Evolutionary conservation across 1,140 invertebrate genomes (phyloP), one percentile per base, ranked within the genome.

Genomic region (Ceratitis capitata): DNA sequence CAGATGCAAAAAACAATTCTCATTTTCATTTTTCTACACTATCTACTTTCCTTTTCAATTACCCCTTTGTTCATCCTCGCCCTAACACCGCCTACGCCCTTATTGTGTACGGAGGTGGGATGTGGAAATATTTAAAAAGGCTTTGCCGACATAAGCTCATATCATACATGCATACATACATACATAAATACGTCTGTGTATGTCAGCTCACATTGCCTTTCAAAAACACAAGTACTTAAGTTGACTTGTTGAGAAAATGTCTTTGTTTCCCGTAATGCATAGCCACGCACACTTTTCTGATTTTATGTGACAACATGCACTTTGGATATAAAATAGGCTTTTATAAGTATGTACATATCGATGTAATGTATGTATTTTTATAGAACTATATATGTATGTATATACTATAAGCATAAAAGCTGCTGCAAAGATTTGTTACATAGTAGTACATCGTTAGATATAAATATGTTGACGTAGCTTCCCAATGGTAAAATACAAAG

Each of bases 191-290:
- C 16, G 69, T 10, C n/a, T 78, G 39, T 78, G 35, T 78, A 6
- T 78, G 39, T 78, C 69, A 78, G 69, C 69, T 39, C 45, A 39
- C 10, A 45, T 78, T 78, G 26, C 69, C 39, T 78, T 39, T 78
- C n/a, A 2, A 78, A 26, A 78, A 78, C 39, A 78, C 69, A 78
- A 78, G 69, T 78, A 47, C 69, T 78, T 78, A 78, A 78, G 69
- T 78, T 78, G 69, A 78, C 69, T 78, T 78, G 69, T 47, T 78
- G 69, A 78, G 69, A 78, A 45, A 23, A 32, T 3, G 39, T 12
- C 39, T 78, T 78, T 78, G 69, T 78, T 78, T 78, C 23, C 39
- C 35, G 42, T 78, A 78, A 78, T 45, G 69, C 69, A 78, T 39
- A 78, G 16, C n/a, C 69, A 42, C 69, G 19, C 69, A 78, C n/a